Evolutionary conservation across 1,140 invertebrate genomes (phyloP).

Genomic region (Copidosoma floridanum): DNA sequence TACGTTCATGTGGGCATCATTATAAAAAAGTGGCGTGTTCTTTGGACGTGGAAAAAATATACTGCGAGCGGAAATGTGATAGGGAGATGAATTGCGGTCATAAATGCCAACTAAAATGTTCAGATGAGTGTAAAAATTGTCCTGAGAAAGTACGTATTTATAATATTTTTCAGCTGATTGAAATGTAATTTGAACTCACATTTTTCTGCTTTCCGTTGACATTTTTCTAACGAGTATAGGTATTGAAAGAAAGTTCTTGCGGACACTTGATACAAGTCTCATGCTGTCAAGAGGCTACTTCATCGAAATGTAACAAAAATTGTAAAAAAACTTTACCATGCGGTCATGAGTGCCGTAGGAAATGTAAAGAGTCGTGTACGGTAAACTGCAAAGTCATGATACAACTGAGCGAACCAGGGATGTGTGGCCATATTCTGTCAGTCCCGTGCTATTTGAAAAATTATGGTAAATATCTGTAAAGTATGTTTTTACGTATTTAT

Average conservation of each 20-base stretch:
- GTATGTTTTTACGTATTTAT: background rate
- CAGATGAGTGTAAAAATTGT: background rate
- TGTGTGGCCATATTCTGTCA: background rate
- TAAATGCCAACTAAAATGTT: background rate
- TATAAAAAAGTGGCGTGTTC: conserved; percentile 1
- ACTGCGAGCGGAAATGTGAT: background rate
- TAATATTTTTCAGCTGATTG: too few species aligned
- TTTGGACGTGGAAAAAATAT: background rate
- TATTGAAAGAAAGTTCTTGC: background rate
- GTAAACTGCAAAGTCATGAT: background rate
- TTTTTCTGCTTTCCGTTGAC: too few species aligned
- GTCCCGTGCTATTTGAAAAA: too few species aligned
- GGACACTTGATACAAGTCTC: background rate
- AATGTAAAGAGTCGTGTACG: conserved; percentile 1
- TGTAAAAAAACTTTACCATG: background rate
- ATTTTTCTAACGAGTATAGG: too few species aligned
- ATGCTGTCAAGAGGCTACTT: background rate
- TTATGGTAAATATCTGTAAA: too few species aligned
- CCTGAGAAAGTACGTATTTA: background rate
- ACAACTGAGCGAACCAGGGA: background rate
- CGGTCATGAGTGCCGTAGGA: background rate
- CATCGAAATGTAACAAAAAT: background rate
- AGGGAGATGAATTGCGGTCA: background rate
- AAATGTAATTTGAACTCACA: too few species aligned
- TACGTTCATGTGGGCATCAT: conserved; percentile 52